Percentiles rank a stretch among this genome's conserved stretches.
These are phyloP conservation scores for Papilio protenor DNA, from an alignment of 2,888 invertebrate species.

Conservation along the genomic window DNA sequence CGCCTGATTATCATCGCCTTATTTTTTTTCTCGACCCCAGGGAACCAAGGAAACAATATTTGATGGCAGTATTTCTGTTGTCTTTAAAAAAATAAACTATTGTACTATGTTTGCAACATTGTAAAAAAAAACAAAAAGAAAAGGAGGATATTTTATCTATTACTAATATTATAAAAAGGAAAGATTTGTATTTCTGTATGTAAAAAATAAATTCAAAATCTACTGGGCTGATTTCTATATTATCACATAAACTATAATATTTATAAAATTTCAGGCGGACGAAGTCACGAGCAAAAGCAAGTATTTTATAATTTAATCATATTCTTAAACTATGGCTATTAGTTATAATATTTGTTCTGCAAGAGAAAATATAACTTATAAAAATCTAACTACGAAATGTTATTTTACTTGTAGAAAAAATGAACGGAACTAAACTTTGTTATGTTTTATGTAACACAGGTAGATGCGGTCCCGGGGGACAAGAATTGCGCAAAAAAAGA, in stretches of 20 bases:
- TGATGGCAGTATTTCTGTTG: slow-evolving; percentile 58
- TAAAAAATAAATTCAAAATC: no score
- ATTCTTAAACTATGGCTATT: background rate
- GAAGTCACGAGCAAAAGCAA: no score
- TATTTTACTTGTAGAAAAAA: slow-evolving; percentile 18
- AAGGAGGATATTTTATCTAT: no score
- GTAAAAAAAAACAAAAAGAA: background rate
- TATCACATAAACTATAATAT: no score
- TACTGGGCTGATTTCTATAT: no score
- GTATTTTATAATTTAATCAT: background rate
- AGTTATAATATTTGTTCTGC: background rate
- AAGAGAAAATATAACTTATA: background rate
- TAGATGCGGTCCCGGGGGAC: slow-evolving; percentile 63
- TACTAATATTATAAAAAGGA: no score
- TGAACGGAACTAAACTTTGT: slow-evolving; percentile 49
- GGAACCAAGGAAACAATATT: slow-evolving; percentile 69
- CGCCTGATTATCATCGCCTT: slow-evolving; percentile 74
- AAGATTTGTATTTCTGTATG: no score
- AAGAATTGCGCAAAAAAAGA: slow-evolving; percentile 64
- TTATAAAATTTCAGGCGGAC: no score
- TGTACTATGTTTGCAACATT: background rate
- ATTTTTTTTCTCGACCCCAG: slow-evolving; percentile 63
- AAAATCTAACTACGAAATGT: slow-evolving; percentile 20
- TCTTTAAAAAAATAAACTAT: slow-evolving; percentile 23
- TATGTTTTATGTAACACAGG: slow-evolving; percentile 59